These are phyloP conservation scores for Drosophila gunungcola DNA, from an alignment of 1,140 invertebrate genomes.

Conservation along the genomic window DNA sequence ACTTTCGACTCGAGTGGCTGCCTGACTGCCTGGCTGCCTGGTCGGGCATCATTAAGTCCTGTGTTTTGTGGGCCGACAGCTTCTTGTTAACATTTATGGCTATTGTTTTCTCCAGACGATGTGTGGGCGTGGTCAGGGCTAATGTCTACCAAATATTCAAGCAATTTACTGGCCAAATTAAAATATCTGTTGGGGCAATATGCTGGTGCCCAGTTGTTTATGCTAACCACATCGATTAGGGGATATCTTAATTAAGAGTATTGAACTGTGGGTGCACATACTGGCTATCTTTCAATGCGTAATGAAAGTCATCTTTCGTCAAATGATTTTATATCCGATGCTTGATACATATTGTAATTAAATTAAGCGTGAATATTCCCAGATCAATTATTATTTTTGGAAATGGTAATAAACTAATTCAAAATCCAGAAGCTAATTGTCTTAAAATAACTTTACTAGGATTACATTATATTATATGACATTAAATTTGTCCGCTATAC, in stretches of 20 bases:
- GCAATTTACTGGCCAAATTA: conserved; percentile 42
- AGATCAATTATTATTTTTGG: not conserved
- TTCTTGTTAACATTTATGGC: conserved; percentile 79
- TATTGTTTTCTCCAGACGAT: conserved; percentile 59
- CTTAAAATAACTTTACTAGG: no score
- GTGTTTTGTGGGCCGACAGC: conserved; percentile 44
- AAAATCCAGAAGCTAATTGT: no score
- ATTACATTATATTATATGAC: no score
- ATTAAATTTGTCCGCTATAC: no score
- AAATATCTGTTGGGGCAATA: conserved; percentile 17
- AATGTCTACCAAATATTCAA: conserved; percentile 53
- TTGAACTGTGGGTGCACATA: no score
- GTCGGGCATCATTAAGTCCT: conserved; percentile 76
- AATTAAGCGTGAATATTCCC: not conserved
- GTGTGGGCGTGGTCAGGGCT: conserved; percentile 49
- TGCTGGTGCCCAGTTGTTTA: conserved; percentile 5
- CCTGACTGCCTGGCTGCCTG: conserved; percentile 17
- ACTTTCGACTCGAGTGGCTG: conserved; percentile 27
- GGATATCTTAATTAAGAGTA: not conserved
- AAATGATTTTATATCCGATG: no score
- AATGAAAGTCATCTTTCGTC: no score
- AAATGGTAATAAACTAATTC: not conserved
- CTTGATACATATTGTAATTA: not conserved
- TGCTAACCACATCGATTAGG: conserved; percentile 24
- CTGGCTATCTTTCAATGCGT: no score